A percentile compares a stretch with the other conserved stretches of the same genome.
Evolutionary conservation across 1,140 invertebrate species (phyloP).

Genomic region (Probaryconus sp.): DNA sequence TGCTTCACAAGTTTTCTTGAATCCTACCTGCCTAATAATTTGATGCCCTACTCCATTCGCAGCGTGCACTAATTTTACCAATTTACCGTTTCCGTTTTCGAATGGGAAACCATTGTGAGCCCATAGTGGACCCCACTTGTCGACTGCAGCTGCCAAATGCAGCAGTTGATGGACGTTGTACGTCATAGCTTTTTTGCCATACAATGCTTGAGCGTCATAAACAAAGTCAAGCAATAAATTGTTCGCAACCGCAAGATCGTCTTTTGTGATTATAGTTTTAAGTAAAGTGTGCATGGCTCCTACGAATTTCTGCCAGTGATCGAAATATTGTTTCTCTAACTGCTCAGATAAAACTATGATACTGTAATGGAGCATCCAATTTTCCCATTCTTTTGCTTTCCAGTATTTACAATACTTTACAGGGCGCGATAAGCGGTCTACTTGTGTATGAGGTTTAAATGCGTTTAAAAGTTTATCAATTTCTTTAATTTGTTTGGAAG

Average conservation of each 20-base stretch:
- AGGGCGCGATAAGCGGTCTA: conserved; percentile 17
- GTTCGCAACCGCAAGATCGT: conserved; percentile 8
- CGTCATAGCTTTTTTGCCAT: conserved; percentile 25
- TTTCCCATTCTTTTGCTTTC: conserved; percentile 18
- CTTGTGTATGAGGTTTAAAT: conserved; percentile 23
- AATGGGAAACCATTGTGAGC: too few relatives aligned
- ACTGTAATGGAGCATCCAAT: conserved; percentile 42
- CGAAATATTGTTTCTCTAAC: conserved; percentile 2
- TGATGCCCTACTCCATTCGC: conserved; percentile 8
- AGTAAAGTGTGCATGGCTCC: conserved; percentile 22
- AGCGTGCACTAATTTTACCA: conserved; percentile 16
- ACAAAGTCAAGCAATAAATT: conserved; percentile 23
- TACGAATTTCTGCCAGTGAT: conserved; percentile 40
- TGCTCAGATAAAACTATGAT: conserved; percentile 11
- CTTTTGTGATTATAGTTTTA: conserved; percentile 1
- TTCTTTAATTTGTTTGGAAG: not conserved
- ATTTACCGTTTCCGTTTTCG: conserved; percentile 26
- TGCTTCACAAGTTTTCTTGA: conserved; percentile 1
- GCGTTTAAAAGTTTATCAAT: conserved; percentile 8
- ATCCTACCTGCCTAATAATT: conserved; percentile 20
- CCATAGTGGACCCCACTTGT: too few relatives aligned
- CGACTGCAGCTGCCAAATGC: conserved; percentile 6
- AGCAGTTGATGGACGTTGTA: conserved; percentile 31
- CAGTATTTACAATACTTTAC: conserved; percentile 16
- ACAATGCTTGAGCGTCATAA: conserved; percentile 5